Percentiles rank a stretch among this genome's conserved stretches.
Evolutionary conservation across 2,797 vertebrate species (phyloP).

Genomic region (Staurois parvus): DNA sequence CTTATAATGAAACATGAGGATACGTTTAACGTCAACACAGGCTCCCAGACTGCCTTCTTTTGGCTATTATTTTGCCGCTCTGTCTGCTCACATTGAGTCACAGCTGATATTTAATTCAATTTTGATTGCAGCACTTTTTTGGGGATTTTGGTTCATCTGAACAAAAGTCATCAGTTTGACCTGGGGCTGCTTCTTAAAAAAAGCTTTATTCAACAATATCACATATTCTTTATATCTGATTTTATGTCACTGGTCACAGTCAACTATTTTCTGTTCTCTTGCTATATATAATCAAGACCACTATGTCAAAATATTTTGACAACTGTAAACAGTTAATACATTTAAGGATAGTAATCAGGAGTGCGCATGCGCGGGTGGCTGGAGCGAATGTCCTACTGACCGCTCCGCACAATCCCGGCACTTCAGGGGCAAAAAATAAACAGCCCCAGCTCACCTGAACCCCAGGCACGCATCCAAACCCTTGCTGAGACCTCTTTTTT

Average conservation of each 20-base stretch:
- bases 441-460: too few relatives aligned
- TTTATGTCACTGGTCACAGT: not conserved
- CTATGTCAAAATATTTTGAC: too few relatives aligned
- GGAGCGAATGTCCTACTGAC: too few relatives aligned
- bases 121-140: constrained; percentile 28
- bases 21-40: constrained; percentile 9
- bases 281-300: not conserved
- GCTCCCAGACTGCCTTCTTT: constrained; percentile 12
- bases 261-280: constrained; percentile 5
- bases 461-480: too few relatives aligned
- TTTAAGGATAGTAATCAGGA: too few relatives aligned
- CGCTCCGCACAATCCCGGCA: too few relatives aligned
- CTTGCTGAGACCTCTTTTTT: too few relatives aligned
- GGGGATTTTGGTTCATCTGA: constrained; percentile 6
- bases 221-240: not conserved
- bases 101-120: constrained; percentile 31
- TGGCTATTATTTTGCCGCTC: constrained; percentile 33
- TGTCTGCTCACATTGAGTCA: constrained; percentile 10
- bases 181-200: not conserved
- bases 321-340: too few relatives aligned
- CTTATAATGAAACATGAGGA: constrained; percentile 53
- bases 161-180: not conserved
- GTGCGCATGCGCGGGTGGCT: too few relatives aligned
- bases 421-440: too few relatives aligned
- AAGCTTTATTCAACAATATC: constrained; percentile 3